Evolutionary conservation across 2,113 vertebrate species (phyloP), one percentile per base, ranked within the genome.

Genomic region (Nestor notabilis): DNA sequence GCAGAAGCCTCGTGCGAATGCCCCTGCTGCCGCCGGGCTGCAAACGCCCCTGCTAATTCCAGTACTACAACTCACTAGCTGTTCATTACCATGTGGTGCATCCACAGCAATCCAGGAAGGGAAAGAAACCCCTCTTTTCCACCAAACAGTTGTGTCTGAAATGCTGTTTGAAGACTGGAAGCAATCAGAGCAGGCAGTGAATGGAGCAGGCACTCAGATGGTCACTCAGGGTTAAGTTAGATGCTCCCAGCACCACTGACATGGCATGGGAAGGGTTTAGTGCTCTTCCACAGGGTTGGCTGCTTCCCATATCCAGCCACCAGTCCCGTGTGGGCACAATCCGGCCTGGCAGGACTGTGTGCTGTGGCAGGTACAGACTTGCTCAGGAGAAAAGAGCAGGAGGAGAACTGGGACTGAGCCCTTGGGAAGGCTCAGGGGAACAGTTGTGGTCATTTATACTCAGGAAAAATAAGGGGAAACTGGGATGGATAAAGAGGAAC

Each of bases 231-330:
- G 23, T 10, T 37, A 23, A 10, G 27, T 2, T 16, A 3, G 77
- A 16, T 3, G 19, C 44, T 49, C 71, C 55, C 71, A 41, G 83
- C 27, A 37, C 64, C 0, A 3, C 37, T 2, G 14, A 8, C 15
- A 12, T 0, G 37, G 13, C 61, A 8, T 1, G 2, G 60, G 58
- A 37, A 79, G 71, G 83, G n/a, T 46, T 35, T 20, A 7, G 52
- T 0, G 65, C 43, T 74, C 41, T 16, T 17, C 35, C 11, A 6
- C 28, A 3, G 60, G 35, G 11, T 5, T 0, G 5, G 41, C 18
- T 31, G 80, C 39, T 83, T 19, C n/a, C 68, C 17, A 3, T 4
- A 53, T 43, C 64, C 50, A 24, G 76, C 33, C 2, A 1, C n/a
- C 1, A 5, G 85, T 52, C 64, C 60, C 0, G 0, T n/a, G 33